Conservation (phyloP, 1,140 invertebrate species). For the Steinernema feltiae region DNA sequence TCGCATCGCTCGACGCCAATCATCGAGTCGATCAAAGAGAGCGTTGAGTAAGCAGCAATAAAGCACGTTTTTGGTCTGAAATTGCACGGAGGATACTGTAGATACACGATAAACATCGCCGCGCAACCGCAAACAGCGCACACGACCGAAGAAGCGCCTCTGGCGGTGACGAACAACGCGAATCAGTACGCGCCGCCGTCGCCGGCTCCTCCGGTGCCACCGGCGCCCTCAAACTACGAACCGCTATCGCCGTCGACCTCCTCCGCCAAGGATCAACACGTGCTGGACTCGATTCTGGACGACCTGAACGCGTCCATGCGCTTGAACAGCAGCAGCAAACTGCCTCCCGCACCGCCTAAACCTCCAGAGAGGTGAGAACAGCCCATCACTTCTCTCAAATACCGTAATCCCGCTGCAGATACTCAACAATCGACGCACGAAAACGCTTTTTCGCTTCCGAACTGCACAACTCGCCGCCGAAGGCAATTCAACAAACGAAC, state of each 20-base stretch:
- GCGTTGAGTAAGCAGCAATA: constrained; percentile 6
- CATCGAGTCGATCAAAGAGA: constrained; percentile 4
- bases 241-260: constrained; percentile 17
- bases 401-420: background rate
- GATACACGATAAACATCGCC: constrained; percentile 16
- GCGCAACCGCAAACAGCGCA: background rate
- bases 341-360: constrained; percentile 11
- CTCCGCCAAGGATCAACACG: constrained; percentile 13
- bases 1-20: constrained; percentile 17
- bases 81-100: background rate
- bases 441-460: constrained; percentile 20
- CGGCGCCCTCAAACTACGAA: constrained; percentile 22
- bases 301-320: constrained; percentile 1
- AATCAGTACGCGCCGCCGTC: constrained; percentile 18
- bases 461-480: constrained; percentile 22
- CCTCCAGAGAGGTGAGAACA: constrained; percentile 29
- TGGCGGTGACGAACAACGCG: background rate
- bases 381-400: background rate
- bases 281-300: constrained; percentile 29
- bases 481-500: constrained; percentile 29
- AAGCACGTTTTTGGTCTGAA: constrained; percentile 9
- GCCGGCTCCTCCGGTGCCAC: constrained; percentile 24
- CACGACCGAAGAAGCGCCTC: background rate
- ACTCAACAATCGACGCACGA: constrained; percentile 21
- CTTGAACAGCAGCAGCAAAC: constrained; percentile 2